Evolutionary conservation across 2,113 vertebrate genomes (phyloP), one percentile per base, ranked within the genome.

Genomic region (Indri indri): DNA sequence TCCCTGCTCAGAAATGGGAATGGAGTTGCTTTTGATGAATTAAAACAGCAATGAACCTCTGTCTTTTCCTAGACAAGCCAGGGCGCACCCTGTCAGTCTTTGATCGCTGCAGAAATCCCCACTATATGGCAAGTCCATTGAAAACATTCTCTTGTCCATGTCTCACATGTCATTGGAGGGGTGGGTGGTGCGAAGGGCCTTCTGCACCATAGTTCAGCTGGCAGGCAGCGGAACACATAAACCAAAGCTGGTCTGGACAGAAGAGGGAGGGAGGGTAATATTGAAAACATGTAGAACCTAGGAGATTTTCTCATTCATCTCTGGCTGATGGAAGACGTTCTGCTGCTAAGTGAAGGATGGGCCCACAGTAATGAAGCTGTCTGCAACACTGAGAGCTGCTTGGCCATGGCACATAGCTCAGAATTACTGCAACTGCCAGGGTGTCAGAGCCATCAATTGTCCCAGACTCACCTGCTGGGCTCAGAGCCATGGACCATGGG

Each of bases 361-460:
- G 57, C 17, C 90, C 80, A 63, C 90, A 86, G 92, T 98, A 98
- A 98, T 98, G 98, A 98, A 99, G 98, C 97, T 98, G 98, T 99
- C 96, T 94, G 91, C 96, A 92, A 95, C 96, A 92, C 86, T 81
- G 23, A 77, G 97, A 98, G 93, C 96, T 52, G 0, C 97, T 95
- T 98, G 98, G 96, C 96, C 97, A 90, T 95, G 97, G 97, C 91
- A 96, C 97, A 97, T 91, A 96, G 94, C 96, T 97, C 96, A 98
- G 96, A 98, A 98, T 98, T 97, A 98, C 92, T 96, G 11, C 95
- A 95, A 98, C 96, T 94, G 87, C 97, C 92, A 74, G 77, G 8
- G n/a, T 96, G 22, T 16, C 97, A 98, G 96, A 88, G 90, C 68
- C 97, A 99, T 98, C 98, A 97, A 98, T 98, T 97, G 90, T 97